Percentiles rank a stretch among this genome's conserved stretches.
phyloP scores from a whole-genome alignment of 2,888 invertebrate species.

The Trichopria drosophilae region DNA sequence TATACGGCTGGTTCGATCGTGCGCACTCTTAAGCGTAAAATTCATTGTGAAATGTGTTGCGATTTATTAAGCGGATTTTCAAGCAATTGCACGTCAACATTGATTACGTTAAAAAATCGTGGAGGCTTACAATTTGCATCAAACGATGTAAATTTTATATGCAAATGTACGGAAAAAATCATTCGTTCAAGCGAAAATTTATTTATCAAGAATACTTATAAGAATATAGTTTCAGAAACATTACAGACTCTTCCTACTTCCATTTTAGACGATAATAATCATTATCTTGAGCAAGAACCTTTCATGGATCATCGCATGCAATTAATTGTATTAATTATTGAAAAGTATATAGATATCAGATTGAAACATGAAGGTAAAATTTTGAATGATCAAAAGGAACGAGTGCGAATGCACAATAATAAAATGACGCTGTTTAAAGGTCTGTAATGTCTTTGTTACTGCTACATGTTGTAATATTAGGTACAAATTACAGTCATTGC shows the following conservation, averaged over 20 bases:
- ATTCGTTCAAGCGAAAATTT: slow-evolving; percentile 9
- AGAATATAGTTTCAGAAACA: slow-evolving; percentile 14
- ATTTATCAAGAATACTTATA: slow-evolving; percentile 13
- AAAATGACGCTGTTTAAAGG: slow-evolving; percentile 18
- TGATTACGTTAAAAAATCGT: slow-evolving; percentile 21
- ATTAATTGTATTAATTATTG: slow-evolving; percentile 18
- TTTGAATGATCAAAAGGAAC: slow-evolving; percentile 6
- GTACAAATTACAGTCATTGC: too few relatives aligned
- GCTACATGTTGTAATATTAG: too few relatives aligned
- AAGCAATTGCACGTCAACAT: slow-evolving; percentile 10
- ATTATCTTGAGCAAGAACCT: slow-evolving; percentile 13
- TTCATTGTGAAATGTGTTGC: slow-evolving; percentile 8
- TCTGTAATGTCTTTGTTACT: too few relatives aligned
- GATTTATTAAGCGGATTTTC: background rate
- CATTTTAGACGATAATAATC: slow-evolving; percentile 17
- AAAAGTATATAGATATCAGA: slow-evolving; percentile 17
- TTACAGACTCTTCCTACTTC: slow-evolving; percentile 16
- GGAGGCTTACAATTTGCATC: slow-evolving; percentile 19
- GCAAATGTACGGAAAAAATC: slow-evolving; percentile 20
- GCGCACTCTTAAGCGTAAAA: too few relatives aligned
- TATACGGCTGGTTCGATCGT: slow-evolving; percentile 1
- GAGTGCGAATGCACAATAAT: slow-evolving; percentile 25
- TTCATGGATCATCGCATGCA: slow-evolving; percentile 16
- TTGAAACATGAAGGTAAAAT: slow-evolving; percentile 17
- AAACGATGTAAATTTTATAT: slow-evolving; percentile 20